A percentile compares a stretch with the other conserved stretches of the same genome.
Evolutionary conservation across 2,888 invertebrate species (phyloP).

Genomic region (Pollenia griseotomentosa): DNA sequence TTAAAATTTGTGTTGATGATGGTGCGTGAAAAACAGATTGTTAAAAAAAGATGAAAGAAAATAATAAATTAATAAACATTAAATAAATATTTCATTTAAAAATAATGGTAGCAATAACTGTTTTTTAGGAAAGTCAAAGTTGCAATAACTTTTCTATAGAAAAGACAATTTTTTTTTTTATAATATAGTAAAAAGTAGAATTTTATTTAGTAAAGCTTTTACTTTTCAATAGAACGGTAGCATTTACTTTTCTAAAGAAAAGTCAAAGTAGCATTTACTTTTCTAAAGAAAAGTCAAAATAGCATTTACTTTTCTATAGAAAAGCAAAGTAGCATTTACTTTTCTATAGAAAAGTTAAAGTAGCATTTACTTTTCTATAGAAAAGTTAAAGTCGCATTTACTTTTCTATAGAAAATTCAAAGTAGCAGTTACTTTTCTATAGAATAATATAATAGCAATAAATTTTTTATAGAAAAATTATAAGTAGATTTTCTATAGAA

Average conservation of each 20-base stretch:
- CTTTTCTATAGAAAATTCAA: not conserved
- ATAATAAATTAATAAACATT: too few species aligned
- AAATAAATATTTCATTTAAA: too few species aligned
- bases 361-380: not conserved
- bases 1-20: conserved; percentile 61
- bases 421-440: conserved; percentile 1
- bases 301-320: not conserved
- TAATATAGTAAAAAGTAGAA: too few species aligned
- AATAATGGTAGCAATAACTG: too few species aligned
- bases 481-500: not conserved
- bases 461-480: not conserved
- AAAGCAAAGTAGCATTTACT: not conserved
- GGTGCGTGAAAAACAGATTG: not conserved
- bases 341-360: not conserved
- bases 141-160: too few species aligned
- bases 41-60: too few species aligned
- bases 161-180: too few species aligned
- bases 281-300: not conserved
- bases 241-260: not conserved
- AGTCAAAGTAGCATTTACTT: not conserved
- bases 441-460: not conserved
- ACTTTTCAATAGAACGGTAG: too few species aligned
- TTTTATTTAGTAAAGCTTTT: too few species aligned
- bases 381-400: not conserved
- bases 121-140: too few species aligned